These are phyloP conservation scores for Yoshiicerus persimilis DNA, from an alignment of 1,140 invertebrate species.

Conservation along the genomic window DNA sequence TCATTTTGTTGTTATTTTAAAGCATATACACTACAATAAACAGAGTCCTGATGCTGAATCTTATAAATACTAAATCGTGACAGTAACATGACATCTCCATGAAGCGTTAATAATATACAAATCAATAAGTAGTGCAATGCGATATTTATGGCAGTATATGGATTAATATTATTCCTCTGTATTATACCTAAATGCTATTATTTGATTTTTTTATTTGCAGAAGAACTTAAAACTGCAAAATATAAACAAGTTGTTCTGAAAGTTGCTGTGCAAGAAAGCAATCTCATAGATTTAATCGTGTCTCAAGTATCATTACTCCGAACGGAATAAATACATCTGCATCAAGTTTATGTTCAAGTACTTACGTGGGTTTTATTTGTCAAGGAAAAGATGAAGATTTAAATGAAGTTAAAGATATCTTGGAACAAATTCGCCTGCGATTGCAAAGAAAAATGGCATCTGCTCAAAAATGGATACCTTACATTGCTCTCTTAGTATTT, in stretches of 20 bases:
- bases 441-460: conserved; percentile 19
- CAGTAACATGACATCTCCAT: not conserved
- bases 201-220: not conserved
- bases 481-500: conserved; percentile 15
- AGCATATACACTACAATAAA: not conserved
- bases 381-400: not conserved
- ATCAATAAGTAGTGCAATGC: not conserved
- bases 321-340: no score
- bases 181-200: not conserved
- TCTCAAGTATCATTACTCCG: no score
- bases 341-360: no score
- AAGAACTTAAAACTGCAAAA: no score
- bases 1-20: not conserved
- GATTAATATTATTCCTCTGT: not conserved
- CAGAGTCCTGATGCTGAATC: not conserved
- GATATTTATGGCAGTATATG: not conserved
- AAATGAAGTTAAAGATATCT: not conserved
- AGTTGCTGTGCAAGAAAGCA: no score
- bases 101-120: not conserved
- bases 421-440: not conserved
- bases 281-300: no score
- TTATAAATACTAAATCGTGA: not conserved
- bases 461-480: conserved; percentile 15
- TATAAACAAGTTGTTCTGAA: no score
- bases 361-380: not conserved